phyloP scores from a whole-genome alignment of 2,888 invertebrate species.

The Drosophila longiperda region DNA sequence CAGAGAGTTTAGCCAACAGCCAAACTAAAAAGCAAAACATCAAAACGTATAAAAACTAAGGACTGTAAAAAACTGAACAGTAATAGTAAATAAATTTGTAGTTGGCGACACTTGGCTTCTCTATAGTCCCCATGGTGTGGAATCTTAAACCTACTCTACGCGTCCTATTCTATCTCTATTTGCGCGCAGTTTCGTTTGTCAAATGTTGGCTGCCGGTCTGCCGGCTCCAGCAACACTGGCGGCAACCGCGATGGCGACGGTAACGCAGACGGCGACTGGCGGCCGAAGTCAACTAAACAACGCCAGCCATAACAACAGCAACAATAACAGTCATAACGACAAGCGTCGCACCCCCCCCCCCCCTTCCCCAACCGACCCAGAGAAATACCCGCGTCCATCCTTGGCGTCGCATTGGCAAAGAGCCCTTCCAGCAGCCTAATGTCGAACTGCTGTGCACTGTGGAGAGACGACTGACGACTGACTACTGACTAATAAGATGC shows the following conservation, averaged over 20 bases:
- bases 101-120: constrained; percentile 82
- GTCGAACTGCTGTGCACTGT: constrained; percentile 29
- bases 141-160: constrained; percentile 72
- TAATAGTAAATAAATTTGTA: constrained; percentile 70
- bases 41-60: constrained; percentile 44
- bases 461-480: constrained; percentile 8
- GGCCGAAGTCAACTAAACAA: constrained; percentile 77
- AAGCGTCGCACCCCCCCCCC: constrained; percentile 17
- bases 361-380: background rate
- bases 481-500: constrained; percentile 1
- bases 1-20: constrained; percentile 18
- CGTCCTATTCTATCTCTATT: constrained; percentile 35
- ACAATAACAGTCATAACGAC: constrained; percentile 65
- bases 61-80: constrained; percentile 60
- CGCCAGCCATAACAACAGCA: constrained; percentile 69
- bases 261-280: constrained; percentile 70
- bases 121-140: constrained; percentile 79
- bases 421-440: constrained; percentile 53
- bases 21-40: constrained; percentile 34
- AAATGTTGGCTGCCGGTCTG: constrained; percentile 81
- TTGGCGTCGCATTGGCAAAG: constrained; percentile 60
- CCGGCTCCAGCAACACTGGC: constrained; percentile 67
- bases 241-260: constrained; percentile 65
- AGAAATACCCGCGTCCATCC: constrained; percentile 58
- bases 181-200: constrained; percentile 66